These are phyloP conservation scores for Crocuta crocuta DNA, from an alignment of 2,113 vertebrate species.

Conservation along the genomic window DNA sequence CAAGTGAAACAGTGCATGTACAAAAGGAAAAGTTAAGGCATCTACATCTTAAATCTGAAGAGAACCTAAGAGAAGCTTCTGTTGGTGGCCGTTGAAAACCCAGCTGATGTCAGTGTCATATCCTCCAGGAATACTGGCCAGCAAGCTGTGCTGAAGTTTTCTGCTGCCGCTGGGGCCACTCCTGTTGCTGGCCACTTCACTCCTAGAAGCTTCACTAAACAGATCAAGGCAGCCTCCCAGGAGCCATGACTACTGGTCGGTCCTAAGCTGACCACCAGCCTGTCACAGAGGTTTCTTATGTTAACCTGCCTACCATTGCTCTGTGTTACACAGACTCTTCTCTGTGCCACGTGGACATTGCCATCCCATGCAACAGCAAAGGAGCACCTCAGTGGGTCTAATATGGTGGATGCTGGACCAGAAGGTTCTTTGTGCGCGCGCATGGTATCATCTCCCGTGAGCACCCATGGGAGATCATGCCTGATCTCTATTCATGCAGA, in stretches of 20 bases:
- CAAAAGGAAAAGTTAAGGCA: neutral
- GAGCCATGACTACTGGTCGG: neutral
- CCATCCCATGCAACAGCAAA: neutral
- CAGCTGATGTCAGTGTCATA: neutral
- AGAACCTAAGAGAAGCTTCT: neutral
- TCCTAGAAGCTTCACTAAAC: neutral
- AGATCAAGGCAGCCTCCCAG: neutral
- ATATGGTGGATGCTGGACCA: neutral
- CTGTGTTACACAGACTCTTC: neutral
- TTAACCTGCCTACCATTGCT: neutral
- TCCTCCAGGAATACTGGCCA: conserved; percentile 1
- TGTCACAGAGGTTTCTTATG: neutral
- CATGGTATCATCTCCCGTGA: neutral
- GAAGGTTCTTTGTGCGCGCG: neutral
- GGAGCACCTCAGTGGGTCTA: neutral
- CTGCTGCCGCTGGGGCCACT: neutral
- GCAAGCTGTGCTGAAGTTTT: neutral
- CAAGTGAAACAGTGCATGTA: neutral
- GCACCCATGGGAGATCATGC: neutral
- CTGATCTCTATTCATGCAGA: neutral
- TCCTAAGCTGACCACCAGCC: neutral
- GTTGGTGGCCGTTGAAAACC: conserved; percentile 13
- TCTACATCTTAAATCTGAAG: conserved; percentile 12
- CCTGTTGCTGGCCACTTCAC: neutral
- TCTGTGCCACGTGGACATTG: neutral